Conservation (phyloP, 2,797 vertebrate species). For the Saxicola maurus region DNA sequence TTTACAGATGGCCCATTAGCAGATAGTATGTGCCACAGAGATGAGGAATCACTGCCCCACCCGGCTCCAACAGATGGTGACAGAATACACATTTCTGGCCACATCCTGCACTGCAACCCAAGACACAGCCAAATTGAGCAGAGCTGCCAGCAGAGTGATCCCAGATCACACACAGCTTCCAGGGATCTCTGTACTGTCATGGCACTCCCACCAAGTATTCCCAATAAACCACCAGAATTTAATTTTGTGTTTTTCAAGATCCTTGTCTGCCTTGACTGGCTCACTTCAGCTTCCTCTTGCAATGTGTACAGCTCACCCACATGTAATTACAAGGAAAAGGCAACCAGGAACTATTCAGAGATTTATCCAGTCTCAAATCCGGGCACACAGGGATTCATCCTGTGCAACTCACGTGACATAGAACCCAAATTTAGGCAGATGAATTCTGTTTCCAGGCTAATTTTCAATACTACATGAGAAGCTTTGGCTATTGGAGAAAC, state of each 20-base stretch:
- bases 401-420: accelerated
- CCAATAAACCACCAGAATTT: neutral
- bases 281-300: neutral
- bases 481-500: neutral
- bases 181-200: neutral
- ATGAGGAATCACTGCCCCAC: too few species aligned
- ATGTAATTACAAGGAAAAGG: neutral
- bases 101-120: too few species aligned
- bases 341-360: neutral
- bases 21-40: too few species aligned
- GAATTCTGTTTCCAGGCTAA: neutral
- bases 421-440: neutral
- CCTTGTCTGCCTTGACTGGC: too few species aligned
- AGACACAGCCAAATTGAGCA: neutral
- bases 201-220: neutral
- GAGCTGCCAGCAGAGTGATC: neutral
- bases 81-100: too few species aligned
- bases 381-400: neutral
- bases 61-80: too few species aligned
- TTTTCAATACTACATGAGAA: neutral
- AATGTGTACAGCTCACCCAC: neutral
- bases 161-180: neutral
- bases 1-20: too few species aligned
- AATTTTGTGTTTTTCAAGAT: neutral
- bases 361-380: neutral